Conservation (phyloP, 1,140 invertebrate species). For the Cotesia chilonis region DNA sequence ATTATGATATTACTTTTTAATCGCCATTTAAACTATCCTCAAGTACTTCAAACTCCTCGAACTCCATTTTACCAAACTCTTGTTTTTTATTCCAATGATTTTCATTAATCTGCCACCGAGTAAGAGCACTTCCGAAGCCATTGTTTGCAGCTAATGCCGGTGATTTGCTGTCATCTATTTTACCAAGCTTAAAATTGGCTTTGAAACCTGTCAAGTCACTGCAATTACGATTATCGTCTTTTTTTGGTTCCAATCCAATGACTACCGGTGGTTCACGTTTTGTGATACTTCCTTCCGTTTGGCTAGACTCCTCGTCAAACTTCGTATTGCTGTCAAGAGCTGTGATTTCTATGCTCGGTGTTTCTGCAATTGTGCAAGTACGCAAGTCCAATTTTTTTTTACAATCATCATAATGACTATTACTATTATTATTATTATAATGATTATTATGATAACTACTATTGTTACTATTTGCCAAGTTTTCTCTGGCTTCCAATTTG, state of each 20-base stretch:
- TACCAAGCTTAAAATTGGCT: conserved; percentile 57
- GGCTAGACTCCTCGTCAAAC: conserved; percentile 40
- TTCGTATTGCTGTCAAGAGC: conserved; percentile 39
- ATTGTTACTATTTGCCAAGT: background rate
- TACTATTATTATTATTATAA: too few species aligned
- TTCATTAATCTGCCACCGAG: conserved; percentile 60
- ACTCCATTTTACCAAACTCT: conserved; percentile 82
- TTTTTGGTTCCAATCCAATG: conserved; percentile 60
- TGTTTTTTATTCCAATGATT: conserved; percentile 58
- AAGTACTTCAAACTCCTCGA: conserved; percentile 81
- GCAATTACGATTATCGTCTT: conserved; percentile 57
- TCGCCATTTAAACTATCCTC: conserved; percentile 71
- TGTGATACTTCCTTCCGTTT: conserved; percentile 34
- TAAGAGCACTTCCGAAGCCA: conserved; percentile 55
- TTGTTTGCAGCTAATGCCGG: conserved; percentile 39
- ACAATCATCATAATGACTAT: too few species aligned
- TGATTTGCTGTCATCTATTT: conserved; percentile 45
- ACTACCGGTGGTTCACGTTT: conserved; percentile 60
- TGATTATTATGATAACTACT: background rate
- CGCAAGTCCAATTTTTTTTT: conserved; percentile 43
- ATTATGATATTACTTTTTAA: background rate
- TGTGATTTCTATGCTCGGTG: conserved; percentile 59
- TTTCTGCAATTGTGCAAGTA: conserved; percentile 56
- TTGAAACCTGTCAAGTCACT: conserved; percentile 44
- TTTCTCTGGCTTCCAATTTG: conserved; percentile 39